These are phyloP conservation scores for Creontiades dilutus DNA, from an alignment of 2,888 invertebrate species.

Conservation along the genomic window DNA sequence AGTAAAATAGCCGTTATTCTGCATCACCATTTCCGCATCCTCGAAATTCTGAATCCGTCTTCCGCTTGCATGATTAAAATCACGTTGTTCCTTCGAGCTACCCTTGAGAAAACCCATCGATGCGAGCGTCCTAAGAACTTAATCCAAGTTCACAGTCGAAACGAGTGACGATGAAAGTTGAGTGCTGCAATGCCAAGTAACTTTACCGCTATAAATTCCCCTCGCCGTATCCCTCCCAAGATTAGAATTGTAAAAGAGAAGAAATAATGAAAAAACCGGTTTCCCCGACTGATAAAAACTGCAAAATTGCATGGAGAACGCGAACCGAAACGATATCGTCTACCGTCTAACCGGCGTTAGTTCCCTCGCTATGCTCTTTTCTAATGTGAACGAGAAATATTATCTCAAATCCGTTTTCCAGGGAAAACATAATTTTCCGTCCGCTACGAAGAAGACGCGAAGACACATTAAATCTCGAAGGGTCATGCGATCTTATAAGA, in stretches of 20 bases:
- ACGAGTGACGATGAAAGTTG: slow-evolving; percentile 42
- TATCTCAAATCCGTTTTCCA: slow-evolving; percentile 31
- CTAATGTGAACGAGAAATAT: slow-evolving; percentile 41
- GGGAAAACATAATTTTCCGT: slow-evolving; percentile 22
- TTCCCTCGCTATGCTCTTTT: slow-evolving; percentile 18
- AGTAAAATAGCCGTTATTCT: too few species aligned
- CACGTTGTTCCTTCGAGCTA: not conserved
- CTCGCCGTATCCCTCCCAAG: not conserved
- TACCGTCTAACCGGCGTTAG: not conserved
- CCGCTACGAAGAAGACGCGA: not conserved
- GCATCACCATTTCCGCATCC: too few species aligned
- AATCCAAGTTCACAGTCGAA: slow-evolving; percentile 22
- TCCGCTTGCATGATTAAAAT: not conserved
- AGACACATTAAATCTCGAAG: not conserved
- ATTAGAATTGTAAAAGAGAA: slow-evolving; percentile 38
- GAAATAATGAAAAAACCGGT: not conserved
- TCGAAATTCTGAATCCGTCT: too few species aligned
- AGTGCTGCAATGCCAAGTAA: not conserved
- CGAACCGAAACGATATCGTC: slow-evolving; percentile 34
- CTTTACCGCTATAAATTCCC: slow-evolving; percentile 29
- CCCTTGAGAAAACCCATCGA: not conserved
- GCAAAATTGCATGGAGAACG: slow-evolving; percentile 21
- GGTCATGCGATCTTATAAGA: slow-evolving; percentile 48
- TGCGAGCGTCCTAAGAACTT: not conserved
- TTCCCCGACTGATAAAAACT: not conserved